Evolutionary conservation across 2,888 invertebrate species (phyloP).

Genomic region (Bellardia bayeri): DNA sequence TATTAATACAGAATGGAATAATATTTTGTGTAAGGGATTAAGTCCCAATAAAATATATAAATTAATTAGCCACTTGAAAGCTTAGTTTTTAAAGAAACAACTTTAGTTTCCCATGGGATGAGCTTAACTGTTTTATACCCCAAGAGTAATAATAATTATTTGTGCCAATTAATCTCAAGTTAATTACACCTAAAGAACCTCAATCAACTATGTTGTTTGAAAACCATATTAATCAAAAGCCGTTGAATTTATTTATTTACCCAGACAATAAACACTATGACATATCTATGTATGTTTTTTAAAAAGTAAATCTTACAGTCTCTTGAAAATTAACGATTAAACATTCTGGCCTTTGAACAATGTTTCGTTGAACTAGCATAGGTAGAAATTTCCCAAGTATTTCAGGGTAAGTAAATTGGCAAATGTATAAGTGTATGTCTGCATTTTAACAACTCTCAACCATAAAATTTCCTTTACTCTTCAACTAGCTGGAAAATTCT

Average conservation of each 20-base stretch:
- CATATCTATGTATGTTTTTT: background rate
- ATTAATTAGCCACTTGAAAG: too few species aligned
- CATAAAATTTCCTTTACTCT: conserved; percentile 9
- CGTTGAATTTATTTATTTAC: conserved; percentile 16
- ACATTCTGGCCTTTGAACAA: conserved; percentile 37
- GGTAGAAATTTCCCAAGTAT: background rate
- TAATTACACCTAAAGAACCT: background rate
- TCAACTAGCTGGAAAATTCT: background rate
- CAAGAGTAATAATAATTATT: too few species aligned
- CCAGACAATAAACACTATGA: background rate
- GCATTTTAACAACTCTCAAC: background rate
- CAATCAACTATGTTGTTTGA: background rate
- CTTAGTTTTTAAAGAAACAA: too few species aligned
- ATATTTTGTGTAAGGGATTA: too few species aligned
- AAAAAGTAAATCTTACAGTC: conserved; percentile 14
- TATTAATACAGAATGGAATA: too few species aligned
- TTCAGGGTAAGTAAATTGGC: background rate
- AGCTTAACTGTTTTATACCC: too few species aligned
- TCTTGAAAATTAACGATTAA: conserved; percentile 52
- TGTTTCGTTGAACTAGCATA: conserved; percentile 5
- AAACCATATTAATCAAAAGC: conserved; percentile 1
- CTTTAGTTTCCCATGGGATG: too few species aligned
- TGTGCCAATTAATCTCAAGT: background rate
- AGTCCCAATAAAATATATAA: too few species aligned
- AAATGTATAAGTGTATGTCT: background rate